Conservation (phyloP, 2,888 invertebrate genomes). For the Drosophila mulleri region DNA sequence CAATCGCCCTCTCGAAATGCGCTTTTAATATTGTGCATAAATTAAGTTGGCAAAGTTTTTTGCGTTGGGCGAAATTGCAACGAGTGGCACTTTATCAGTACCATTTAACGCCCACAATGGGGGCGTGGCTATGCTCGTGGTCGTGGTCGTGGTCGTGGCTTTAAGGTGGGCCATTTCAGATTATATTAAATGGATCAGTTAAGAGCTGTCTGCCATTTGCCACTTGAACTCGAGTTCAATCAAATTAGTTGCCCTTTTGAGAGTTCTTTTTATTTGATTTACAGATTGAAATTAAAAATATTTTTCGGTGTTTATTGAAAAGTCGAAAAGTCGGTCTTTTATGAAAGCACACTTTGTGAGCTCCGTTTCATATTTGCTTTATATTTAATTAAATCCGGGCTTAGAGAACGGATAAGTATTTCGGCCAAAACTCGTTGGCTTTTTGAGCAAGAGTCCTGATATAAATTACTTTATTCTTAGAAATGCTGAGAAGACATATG, state of each 20-base stretch:
- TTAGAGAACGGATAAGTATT: too few relatives aligned
- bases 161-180: constrained; percentile 29
- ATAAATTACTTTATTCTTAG: not conserved
- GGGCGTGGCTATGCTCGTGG: constrained; percentile 15
- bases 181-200: constrained; percentile 18
- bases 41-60: constrained; percentile 68
- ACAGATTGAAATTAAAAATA: not conserved
- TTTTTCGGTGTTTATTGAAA: not conserved
- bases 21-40: constrained; percentile 72
- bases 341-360: not conserved
- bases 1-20: constrained; percentile 29
- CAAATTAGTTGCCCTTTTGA: constrained; percentile 14
- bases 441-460: not conserved
- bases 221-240: constrained; percentile 38
- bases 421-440: too few relatives aligned
- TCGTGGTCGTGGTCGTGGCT: not conserved
- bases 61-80: constrained; percentile 53
- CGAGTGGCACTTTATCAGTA: constrained; percentile 54
- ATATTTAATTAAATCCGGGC: not conserved
- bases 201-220: constrained; percentile 38
- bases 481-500: not conserved
- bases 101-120: constrained; percentile 10
- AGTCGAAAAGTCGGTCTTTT: not conserved
- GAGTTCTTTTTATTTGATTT: not conserved
- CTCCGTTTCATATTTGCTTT: too few relatives aligned